A percentile compares a stretch with the other conserved stretches of the same genome.
Evolutionary conservation across 2,888 invertebrate species (phyloP).

Genomic region (Xestobium rufovillosum): DNA sequence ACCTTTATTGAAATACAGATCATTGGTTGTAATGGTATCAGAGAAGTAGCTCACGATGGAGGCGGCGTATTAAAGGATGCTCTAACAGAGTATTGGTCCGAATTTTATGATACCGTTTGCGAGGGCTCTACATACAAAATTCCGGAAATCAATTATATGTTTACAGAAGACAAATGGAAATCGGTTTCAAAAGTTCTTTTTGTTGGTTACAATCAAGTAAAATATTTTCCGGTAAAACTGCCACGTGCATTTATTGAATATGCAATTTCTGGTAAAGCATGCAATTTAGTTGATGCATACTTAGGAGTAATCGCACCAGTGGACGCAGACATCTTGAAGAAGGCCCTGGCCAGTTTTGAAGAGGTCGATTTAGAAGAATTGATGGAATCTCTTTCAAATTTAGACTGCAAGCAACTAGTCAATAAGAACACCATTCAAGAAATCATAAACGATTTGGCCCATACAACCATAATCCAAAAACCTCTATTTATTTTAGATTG

Average conservation of each 20-base stretch:
- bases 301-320: neutral
- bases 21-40: constrained; percentile 14
- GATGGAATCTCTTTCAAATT: constrained; percentile 3
- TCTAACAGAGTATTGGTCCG: constrained; percentile 17
- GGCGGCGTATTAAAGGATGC: constrained; percentile 19
- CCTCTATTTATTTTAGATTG: constrained; percentile 12
- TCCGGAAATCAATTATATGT: constrained; percentile 15
- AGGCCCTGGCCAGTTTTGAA: constrained; percentile 3
- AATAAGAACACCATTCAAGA: constrained; percentile 7
- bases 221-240: constrained; percentile 16
- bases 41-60: constrained; percentile 16
- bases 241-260: constrained; percentile 7
- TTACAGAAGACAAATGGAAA: constrained; percentile 12
- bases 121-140: constrained; percentile 13
- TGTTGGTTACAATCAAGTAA: constrained; percentile 14
- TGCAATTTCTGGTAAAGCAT: neutral
- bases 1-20: constrained; percentile 15
- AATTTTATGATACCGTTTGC: constrained; percentile 14
- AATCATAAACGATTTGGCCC: constrained; percentile 13
- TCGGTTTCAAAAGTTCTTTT: constrained; percentile 16
- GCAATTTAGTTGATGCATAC: neutral
- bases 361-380: constrained; percentile 5
- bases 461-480: constrained; percentile 16
- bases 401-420: constrained; percentile 7
- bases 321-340: neutral